These are phyloP conservation scores for Eriosoma lanigerum DNA, from an alignment of 1,140 invertebrate species.

Conservation along the genomic window DNA sequence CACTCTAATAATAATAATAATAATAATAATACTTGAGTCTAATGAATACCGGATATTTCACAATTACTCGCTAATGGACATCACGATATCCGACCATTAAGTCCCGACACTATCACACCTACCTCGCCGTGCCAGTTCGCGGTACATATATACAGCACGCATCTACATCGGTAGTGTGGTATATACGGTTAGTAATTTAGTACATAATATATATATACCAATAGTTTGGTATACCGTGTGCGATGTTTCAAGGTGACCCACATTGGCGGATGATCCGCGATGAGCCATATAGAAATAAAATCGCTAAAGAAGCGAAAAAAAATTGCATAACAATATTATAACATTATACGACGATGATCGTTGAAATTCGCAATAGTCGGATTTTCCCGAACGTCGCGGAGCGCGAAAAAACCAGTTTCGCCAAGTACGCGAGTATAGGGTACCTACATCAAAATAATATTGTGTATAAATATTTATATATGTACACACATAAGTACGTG, in stretches of 20 bases:
- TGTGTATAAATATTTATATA: too few species aligned
- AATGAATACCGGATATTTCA: constrained; percentile 52
- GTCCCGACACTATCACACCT: constrained; percentile 35
- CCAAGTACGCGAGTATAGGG: background rate
- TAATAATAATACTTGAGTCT: background rate
- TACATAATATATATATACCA: too few species aligned
- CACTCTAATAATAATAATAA: constrained; percentile 34
- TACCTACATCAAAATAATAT: too few species aligned
- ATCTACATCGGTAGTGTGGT: background rate
- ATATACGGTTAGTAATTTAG: too few species aligned
- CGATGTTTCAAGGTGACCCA: constrained; percentile 48
- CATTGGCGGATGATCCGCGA: constrained; percentile 42
- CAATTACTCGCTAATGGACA: constrained; percentile 51
- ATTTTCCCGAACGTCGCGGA: background rate
- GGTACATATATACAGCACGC: background rate
- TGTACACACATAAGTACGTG: background rate
- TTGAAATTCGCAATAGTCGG: constrained; percentile 22
- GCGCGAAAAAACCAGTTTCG: constrained; percentile 17
- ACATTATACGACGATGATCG: too few species aligned
- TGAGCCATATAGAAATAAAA: constrained; percentile 8
- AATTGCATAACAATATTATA: constrained; percentile 12
- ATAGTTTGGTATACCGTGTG: too few species aligned
- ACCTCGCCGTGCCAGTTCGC: constrained; percentile 10
- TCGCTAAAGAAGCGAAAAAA: constrained; percentile 18
- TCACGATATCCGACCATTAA: constrained; percentile 52